Conservation (phyloP, 1,140 invertebrate genomes). For the Belonocnema kinseyi region DNA sequence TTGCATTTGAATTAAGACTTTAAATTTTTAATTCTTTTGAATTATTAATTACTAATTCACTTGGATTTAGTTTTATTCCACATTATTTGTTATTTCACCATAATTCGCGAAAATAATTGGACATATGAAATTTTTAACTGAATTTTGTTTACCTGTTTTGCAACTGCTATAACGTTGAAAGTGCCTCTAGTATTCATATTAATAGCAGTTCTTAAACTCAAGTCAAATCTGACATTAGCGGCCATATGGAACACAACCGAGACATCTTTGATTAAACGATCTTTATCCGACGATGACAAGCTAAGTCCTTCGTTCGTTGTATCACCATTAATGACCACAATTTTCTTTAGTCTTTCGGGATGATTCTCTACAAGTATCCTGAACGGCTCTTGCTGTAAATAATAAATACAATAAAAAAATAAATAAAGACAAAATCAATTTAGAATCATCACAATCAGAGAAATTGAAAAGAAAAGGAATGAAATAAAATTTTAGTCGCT, state of each 20-base stretch:
- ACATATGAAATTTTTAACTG: neutral
- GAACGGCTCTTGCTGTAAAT: constrained; percentile 74
- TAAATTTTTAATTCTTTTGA: too few species aligned
- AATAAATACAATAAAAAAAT: too few species aligned
- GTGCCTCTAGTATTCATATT: constrained; percentile 75
- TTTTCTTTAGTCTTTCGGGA: constrained; percentile 69
- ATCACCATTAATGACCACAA: constrained; percentile 73
- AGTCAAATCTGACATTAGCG: constrained; percentile 85
- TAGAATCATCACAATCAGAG: neutral
- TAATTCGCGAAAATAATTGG: too few species aligned
- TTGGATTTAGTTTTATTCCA: too few species aligned
- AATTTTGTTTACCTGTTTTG: constrained; percentile 63
- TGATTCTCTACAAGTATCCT: constrained; percentile 67
- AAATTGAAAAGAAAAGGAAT: too few species aligned
- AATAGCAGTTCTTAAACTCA: constrained; percentile 74
- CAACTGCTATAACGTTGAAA: constrained; percentile 70
- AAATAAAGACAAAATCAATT: constrained; percentile 32
- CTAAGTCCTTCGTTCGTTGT: constrained; percentile 75
- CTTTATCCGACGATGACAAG: constrained; percentile 76
- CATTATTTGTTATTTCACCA: too few species aligned
- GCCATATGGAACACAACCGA: constrained; percentile 93
- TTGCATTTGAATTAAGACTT: too few species aligned
- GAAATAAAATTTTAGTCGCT: too few species aligned
- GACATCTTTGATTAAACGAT: constrained; percentile 79
- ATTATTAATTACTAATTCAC: too few species aligned